Percentiles rank a stretch among this genome's conserved stretches.
phyloP scores from a whole-genome alignment of 2,113 vertebrate genomes.

The Sialia sialis region DNA sequence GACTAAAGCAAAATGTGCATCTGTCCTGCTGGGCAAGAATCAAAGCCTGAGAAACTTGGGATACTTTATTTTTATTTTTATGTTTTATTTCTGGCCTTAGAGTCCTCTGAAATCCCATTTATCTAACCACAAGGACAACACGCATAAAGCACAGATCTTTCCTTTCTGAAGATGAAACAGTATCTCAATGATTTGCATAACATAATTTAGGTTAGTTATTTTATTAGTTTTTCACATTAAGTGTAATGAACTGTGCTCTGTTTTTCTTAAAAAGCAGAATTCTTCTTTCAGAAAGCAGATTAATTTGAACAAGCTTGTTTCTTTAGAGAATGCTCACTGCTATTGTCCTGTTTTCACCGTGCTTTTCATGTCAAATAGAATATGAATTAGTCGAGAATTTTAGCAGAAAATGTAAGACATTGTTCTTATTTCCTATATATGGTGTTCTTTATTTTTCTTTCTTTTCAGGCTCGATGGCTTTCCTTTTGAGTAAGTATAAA shows the following conservation, averaged over 20 bases:
- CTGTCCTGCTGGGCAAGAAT: not conserved
- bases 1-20: not conserved
- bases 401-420: not conserved
- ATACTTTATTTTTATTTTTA: not conserved
- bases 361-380: slow-evolving; percentile 14
- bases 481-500: slow-evolving; percentile 90
- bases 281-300: not conserved
- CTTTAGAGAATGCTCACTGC: not conserved
- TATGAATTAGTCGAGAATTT: not conserved
- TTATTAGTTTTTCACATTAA: not conserved
- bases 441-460: slow-evolving; percentile 63
- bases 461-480: slow-evolving; percentile 90
- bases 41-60: not conserved
- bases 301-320: not conserved
- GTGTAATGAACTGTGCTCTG: not conserved
- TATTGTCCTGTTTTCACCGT: not conserved
- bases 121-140: not conserved
- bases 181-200: not conserved
- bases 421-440: slow-evolving; percentile 15
- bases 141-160: not conserved
- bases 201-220: not conserved
- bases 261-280: not conserved
- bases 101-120: not conserved
- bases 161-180: not conserved
- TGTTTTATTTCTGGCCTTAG: not conserved